Percentiles rank a stretch among this genome's conserved stretches.
Evolutionary conservation across 2,113 vertebrate genomes (phyloP).

Genomic region (Hyperoodon ampullatus): DNA sequence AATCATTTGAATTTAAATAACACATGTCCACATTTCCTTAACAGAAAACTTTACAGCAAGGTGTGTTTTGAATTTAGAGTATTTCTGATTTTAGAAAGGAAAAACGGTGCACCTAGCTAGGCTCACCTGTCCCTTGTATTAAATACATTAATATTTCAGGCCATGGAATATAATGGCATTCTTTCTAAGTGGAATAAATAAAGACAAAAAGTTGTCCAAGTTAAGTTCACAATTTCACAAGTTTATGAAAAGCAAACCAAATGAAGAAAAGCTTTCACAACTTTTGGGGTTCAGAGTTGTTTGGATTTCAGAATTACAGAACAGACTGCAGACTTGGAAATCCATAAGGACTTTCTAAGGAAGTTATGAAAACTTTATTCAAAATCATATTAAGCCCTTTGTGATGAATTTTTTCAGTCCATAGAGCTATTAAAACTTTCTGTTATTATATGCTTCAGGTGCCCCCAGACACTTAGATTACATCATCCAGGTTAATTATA

Average conservation of each 20-base stretch:
- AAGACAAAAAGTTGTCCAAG: neutral
- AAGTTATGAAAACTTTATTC: neutral
- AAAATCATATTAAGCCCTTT: neutral
- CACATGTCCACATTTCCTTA: neutral
- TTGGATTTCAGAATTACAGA: neutral
- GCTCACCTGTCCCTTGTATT: neutral
- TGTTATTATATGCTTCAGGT: rapidly evolving
- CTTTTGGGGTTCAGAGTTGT: neutral
- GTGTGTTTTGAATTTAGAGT: neutral
- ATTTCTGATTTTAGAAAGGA: neutral
- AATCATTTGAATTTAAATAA: neutral
- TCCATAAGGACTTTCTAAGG: neutral
- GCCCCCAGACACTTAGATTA: neutral
- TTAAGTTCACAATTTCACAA: neutral
- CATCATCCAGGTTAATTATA: neutral
- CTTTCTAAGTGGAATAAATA: neutral
- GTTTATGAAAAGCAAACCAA: neutral
- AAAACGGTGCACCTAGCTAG: neutral
- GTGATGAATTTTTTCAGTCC: neutral
- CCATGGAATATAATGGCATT: neutral
- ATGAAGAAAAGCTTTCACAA: neutral
- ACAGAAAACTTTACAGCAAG: neutral
- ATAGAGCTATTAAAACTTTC: neutral
- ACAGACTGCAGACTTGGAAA: neutral
- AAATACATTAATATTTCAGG: neutral